Percentiles rank a stretch among this genome's conserved stretches.
These are phyloP conservation scores for Sturnira hondurensis DNA, from an alignment of 2,113 vertebrate species.

Conservation along the genomic window DNA sequence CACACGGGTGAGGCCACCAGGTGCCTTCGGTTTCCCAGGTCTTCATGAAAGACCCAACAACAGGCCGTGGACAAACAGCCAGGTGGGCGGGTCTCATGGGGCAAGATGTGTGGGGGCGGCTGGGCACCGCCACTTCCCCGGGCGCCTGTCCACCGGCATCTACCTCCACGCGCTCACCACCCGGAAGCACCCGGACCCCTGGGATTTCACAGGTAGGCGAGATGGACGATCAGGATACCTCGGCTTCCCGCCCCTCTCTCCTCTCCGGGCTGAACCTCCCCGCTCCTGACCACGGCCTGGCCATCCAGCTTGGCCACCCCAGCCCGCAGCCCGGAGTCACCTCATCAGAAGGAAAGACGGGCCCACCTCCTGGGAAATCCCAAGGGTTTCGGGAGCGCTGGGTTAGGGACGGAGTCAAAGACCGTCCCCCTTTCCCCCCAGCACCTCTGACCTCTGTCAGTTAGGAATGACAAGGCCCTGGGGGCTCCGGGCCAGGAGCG, in stretches of 20 bases:
- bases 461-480: too few species aligned
- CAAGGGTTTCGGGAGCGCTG: not conserved
- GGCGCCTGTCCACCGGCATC: too few species aligned
- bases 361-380: not conserved
- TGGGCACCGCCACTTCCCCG: rapidly evolving
- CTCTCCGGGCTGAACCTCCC: not conserved
- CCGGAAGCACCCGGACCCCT: too few species aligned
- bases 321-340: not conserved
- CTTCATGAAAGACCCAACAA: rapidly evolving
- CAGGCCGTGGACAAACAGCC: not conserved
- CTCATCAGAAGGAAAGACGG: not conserved
- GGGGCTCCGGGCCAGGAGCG: too few species aligned
- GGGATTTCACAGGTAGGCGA: too few species aligned
- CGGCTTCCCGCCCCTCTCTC: not conserved
- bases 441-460: too few species aligned
- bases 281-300: not conserved
- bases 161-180: too few species aligned
- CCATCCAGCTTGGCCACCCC: not conserved
- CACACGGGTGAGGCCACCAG: too few species aligned
- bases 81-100: too few species aligned
- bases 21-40: too few species aligned
- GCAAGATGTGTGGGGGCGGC: rapidly evolving
- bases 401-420: too few species aligned
- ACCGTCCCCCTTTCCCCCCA: too few species aligned
- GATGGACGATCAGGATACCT: not conserved